Base-by-base conservation (phyloP, 2,797 vertebrate species). In the Karalla daura region DNA sequence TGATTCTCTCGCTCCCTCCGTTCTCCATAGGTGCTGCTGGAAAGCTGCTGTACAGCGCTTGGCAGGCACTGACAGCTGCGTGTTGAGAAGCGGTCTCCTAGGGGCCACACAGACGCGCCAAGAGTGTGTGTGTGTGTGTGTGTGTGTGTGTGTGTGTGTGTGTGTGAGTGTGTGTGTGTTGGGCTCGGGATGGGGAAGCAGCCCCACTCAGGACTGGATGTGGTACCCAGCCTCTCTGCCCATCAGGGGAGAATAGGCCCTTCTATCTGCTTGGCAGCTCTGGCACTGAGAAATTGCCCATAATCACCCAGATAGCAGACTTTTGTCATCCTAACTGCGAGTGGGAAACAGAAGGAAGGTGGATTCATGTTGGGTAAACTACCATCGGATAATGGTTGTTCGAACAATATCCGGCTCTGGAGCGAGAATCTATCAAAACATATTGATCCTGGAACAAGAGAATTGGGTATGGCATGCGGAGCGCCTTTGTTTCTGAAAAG, bases 361-460 rank as follows among this genome's bases (percentile, higher is more conserved):
- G 89, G 91, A 91, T 93, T 93, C 93, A 93, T 88, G 91, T 93
- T 91, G 93, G 87, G 91, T 92, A 94, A 95, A 93, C 92, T 94
- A 92, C 91, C 91, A 86, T 91, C 70, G 88, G 88, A 90, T 93
- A 93, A 93, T 93, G 91, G 90, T 89, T 90, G 90, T 91, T 92
- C 85, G 85, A 89, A 94, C 92, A 93, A 94, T 93, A 93, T 93
- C 93, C 91, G 90, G 91, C 91, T 85, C 87, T 76, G 88, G 87
- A 90, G 87, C 83, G 86, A 91, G 90, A 93, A 94, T 93, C 90
- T 92, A 93, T 94, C 92, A 92, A 93, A 93, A 93, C 91, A 93
- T 93, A 94, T 94, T 92, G 92, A 94, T 93, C 92, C 85, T 85
- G 81, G 86, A 91, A 92, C 90, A 91, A 81, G 90, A 91, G 93